These are phyloP conservation scores for Cynoglossus semilaevis DNA, from an alignment of 2,113 vertebrate genomes.

Conservation along the genomic window DNA sequence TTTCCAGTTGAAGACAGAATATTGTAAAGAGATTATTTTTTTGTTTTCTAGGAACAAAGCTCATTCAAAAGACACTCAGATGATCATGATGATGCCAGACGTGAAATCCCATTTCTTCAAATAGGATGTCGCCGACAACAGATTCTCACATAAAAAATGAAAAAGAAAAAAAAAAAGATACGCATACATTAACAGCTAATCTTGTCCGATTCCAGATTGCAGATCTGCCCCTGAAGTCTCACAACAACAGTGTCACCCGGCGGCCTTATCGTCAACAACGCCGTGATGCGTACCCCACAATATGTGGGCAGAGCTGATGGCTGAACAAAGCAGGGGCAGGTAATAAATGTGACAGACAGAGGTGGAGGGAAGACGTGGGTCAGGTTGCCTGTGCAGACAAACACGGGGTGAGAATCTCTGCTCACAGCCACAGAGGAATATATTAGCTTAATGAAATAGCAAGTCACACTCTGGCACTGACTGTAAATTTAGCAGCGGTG, in stretches of 20 bases:
- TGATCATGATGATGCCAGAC: conserved; percentile 1
- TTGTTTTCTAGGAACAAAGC: not conserved
- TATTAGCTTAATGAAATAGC: conserved; percentile 75
- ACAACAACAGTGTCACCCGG: conserved; percentile 14
- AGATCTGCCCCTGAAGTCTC: conserved; percentile 19
- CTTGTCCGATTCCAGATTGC: conserved; percentile 28
- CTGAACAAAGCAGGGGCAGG: conserved; percentile 22
- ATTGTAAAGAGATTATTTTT: not conserved
- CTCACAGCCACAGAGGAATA: conserved; percentile 59
- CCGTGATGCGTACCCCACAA: conserved; percentile 23
- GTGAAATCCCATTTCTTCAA: not conserved
- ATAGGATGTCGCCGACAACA: conserved; percentile 20
- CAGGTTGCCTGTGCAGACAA: conserved; percentile 46
- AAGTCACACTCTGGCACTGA: conserved; percentile 33
- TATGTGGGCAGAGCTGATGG: conserved; percentile 28
- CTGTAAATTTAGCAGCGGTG: conserved; percentile 55
- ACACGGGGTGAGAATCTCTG: conserved; percentile 39
- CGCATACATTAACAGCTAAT: conserved; percentile 44
- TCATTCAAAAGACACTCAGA: not conserved
- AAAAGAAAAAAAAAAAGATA: not conserved
- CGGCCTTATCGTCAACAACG: conserved; percentile 27
- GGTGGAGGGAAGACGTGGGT: conserved; percentile 60
- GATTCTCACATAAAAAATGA: conserved; percentile 10
- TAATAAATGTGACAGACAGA: conserved; percentile 42
- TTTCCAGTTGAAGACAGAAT: not conserved